These are phyloP conservation scores for Toxotes chatareus DNA, from an alignment of 2,113 vertebrate genomes.

Conservation along the genomic window DNA sequence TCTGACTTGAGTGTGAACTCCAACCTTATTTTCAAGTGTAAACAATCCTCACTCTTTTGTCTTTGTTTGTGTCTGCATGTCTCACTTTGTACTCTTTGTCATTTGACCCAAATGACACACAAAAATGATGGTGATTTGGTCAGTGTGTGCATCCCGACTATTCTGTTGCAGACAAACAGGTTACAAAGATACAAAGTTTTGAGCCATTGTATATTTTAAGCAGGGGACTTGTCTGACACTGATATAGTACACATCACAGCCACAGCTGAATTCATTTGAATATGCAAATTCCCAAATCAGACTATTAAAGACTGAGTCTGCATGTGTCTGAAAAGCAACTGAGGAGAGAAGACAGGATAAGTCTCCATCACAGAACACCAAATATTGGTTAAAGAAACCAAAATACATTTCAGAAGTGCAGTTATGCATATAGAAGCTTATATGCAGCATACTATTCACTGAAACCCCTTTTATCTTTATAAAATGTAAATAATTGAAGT, in stretches of 20 bases:
- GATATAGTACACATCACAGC: background rate
- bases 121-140: background rate
- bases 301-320: background rate
- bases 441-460: background rate
- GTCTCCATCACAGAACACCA: background rate
- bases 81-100: background rate
- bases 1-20: background rate
- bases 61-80: background rate
- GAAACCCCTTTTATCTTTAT: background rate
- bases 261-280: background rate
- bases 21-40: background rate
- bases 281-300: background rate
- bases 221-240: background rate
- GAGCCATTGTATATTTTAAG: background rate
- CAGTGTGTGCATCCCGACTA: background rate
- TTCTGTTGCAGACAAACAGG: background rate
- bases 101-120: background rate
- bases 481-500: background rate
- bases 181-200: background rate
- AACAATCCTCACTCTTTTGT: background rate
- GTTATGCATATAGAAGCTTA: background rate
- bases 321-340: background rate
- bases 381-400: background rate
- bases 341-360: background rate
- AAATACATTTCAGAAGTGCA: background rate